Evolutionary conservation across 2,888 invertebrate species (phyloP), one percentile per base, ranked within the genome.

Genomic region (Mylabris sibirica): DNA sequence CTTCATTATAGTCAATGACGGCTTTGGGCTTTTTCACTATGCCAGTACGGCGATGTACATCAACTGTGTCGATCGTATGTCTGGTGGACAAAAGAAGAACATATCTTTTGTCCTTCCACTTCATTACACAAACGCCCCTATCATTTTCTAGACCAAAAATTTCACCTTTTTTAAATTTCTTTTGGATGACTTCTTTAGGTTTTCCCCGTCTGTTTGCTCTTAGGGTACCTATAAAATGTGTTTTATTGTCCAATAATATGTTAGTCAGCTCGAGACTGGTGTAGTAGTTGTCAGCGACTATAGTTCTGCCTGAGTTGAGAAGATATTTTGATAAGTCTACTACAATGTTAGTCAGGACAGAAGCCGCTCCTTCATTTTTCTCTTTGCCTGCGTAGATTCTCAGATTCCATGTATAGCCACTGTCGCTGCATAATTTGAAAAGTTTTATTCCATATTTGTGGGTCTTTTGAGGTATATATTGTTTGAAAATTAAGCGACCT

Each of bases 31-130:
- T 73, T 22, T 71, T 14, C 53, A 73, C 49, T 11, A 14, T 3
- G 44, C 20, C 30, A 22, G 63, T 65, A 74, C 73, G 66, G 68
- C 70, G 66, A 64, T 72, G 65, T 22, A 72, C 24, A 74, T 73
- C 59, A 6, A 71, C 65, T 57, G 69, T 75, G 68, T 77, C 72
- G 59, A 64, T 68, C 57, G 59, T 72, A 69, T 82, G 77, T 63
- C 72, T 74, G 53, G 79, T 80, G 60, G 75, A 76, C 30, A 81
- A 72, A 65, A 79, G 68, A 44, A 80, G 70, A 24, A 82, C 75
- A 57, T 81, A 78, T 41, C 79, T 69, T 68, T 79, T 80, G 65
- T 81, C 78, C 63, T 72, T 72, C 78, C 80, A 82, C 67, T 79
- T 79, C 34, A 77, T 60, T 14, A 79, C 68, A 68, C 74, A 72